Percentiles rank a stretch among this genome's conserved stretches.
phyloP scores from a whole-genome alignment of 1,140 invertebrate genomes.

The Phymorhynchus buccinoides region DNA sequence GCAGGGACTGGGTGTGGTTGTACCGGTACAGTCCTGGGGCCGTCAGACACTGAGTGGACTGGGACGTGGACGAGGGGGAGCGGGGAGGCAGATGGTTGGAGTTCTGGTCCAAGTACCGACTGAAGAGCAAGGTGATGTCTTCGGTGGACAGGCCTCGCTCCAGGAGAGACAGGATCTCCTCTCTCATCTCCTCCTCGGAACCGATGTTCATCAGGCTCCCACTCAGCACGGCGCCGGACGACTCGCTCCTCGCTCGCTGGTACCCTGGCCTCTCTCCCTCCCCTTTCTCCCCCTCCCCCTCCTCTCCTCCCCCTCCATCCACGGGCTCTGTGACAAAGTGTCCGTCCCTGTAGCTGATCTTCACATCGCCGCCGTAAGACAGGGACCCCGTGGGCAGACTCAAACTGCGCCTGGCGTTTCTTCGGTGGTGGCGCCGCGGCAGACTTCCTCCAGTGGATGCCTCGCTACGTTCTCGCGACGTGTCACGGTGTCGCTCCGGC shows the following conservation, averaged over 20 bases:
- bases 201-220: constrained; percentile 32
- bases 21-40: background rate
- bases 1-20: constrained; percentile 10
- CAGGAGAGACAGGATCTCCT: constrained; percentile 48
- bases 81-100: background rate
- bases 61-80: constrained; percentile 17
- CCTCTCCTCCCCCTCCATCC: background rate
- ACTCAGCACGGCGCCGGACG: background rate
- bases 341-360: constrained; percentile 58
- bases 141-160: constrained; percentile 40
- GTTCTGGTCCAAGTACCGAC: constrained; percentile 24
- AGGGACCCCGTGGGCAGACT: constrained; percentile 58
- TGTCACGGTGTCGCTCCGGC: constrained; percentile 14
- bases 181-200: constrained; percentile 39
- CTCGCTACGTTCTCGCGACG: constrained; percentile 26
- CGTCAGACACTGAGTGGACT: constrained; percentile 29
- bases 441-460: background rate
- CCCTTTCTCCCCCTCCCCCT: background rate
- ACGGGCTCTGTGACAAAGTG: constrained; percentile 54
- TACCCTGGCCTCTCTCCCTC: background rate
- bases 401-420: constrained; percentile 46
- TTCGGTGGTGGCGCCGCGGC: background rate
- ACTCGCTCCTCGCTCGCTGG: background rate
- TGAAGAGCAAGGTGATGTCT: constrained; percentile 38
- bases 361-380: constrained; percentile 50